Conservation (phyloP, 2,888 invertebrate genomes). For the Tipula vernalis region DNA sequence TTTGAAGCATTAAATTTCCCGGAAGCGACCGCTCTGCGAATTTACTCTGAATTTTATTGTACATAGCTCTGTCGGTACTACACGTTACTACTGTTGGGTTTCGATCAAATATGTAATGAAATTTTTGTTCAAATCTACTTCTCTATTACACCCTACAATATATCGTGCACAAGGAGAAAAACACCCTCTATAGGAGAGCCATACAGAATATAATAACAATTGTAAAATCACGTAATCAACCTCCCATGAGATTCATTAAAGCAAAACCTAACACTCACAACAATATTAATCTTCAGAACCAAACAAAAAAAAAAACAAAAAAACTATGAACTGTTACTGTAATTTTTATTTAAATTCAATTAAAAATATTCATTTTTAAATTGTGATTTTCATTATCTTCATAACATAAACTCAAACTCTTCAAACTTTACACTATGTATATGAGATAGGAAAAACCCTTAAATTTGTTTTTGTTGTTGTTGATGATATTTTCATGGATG, state of each 20-base stretch:
- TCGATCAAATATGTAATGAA: too few relatives aligned
- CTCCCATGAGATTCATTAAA: not conserved
- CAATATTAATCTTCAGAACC: not conserved
- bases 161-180: too few relatives aligned
- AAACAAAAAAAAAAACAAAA: not conserved
- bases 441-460: not conserved
- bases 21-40: too few relatives aligned
- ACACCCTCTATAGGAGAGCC: too few relatives aligned
- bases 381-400: not conserved
- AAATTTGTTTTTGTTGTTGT: not conserved
- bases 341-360: not conserved
- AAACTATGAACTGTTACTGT: not conserved
- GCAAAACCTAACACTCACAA: not conserved
- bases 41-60: too few relatives aligned
- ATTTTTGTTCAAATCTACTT: too few relatives aligned
- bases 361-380: conserved; percentile 4
- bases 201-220: not conserved
- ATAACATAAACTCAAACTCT: not conserved
- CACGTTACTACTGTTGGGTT: too few relatives aligned
- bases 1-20: too few relatives aligned
- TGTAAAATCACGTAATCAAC: not conserved
- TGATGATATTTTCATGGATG: not conserved
- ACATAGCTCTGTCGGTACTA: too few relatives aligned
- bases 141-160: too few relatives aligned
- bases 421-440: not conserved